Evolutionary conservation across 2,113 vertebrate genomes (phyloP).

Genomic region (Chrysochloris asiatica): DNA sequence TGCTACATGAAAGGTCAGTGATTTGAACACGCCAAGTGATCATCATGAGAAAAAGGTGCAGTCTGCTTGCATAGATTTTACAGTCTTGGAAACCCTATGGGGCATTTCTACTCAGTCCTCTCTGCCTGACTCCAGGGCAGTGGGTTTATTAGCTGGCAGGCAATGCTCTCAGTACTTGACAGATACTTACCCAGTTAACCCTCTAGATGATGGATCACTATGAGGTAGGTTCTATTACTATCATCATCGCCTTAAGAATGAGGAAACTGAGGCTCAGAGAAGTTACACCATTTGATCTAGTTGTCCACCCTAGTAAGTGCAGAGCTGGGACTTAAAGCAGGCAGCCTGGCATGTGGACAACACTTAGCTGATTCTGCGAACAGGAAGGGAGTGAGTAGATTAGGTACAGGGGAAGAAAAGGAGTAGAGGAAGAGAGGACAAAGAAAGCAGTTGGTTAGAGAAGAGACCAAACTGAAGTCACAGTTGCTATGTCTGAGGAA

Average conservation of each 20-base stretch:
- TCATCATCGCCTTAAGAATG: neutral
- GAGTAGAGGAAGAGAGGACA: neutral
- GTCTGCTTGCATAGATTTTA: neutral
- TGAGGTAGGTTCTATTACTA: neutral
- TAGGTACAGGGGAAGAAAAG: neutral
- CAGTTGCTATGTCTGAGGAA: neutral
- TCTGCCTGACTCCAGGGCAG: neutral
- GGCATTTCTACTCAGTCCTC: neutral
- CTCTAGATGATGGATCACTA: neutral
- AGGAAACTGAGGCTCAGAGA: neutral
- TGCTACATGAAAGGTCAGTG: neutral
- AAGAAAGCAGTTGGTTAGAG: neutral
- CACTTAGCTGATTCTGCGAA: neutral
- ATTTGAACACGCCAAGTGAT: neutral
- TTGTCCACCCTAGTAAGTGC: neutral
- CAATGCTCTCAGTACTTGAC: neutral
- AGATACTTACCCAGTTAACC: neutral
- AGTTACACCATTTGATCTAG: neutral
- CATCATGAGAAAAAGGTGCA: neutral
- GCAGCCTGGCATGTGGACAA: neutral
- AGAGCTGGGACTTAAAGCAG: neutral
- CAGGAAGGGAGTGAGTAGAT: neutral
- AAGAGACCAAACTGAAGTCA: neutral
- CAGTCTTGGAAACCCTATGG: neutral
- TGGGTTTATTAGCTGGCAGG: no score